Percentiles rank a stretch among this genome's conserved stretches.
These are phyloP conservation scores for Elysia chlorotica DNA, from an alignment of 1,140 invertebrate genomes.

Conservation along the genomic window DNA sequence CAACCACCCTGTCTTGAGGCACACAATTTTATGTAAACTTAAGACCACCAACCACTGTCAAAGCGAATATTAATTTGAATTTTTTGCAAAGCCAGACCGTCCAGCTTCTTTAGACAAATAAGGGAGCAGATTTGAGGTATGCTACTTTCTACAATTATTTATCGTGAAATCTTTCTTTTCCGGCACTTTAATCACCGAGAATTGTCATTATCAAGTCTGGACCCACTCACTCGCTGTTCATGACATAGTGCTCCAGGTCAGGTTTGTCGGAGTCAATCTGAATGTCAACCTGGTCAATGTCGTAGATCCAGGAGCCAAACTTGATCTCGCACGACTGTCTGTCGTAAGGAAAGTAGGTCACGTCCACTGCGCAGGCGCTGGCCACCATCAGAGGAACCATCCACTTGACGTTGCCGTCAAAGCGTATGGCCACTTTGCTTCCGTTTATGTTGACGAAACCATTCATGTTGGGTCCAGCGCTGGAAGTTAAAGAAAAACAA, in stretches of 20 bases:
- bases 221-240: constrained; percentile 54
- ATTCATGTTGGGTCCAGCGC: constrained; percentile 46
- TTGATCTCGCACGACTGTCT: constrained; percentile 96
- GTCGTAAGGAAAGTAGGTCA: constrained; percentile 82
- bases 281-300: constrained; percentile 82
- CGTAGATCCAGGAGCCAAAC: constrained; percentile 98
- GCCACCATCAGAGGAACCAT: constrained; percentile 54
- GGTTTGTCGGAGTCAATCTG: constrained; percentile 27
- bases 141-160: no score
- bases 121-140: no score
- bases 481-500: constrained; percentile 21
- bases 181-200: no score
- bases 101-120: no score
- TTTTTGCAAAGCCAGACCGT: no score
- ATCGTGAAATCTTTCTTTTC: no score
- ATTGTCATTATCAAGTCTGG: no score
- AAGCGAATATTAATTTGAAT: no score
- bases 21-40: no score
- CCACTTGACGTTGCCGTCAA: constrained; percentile 47
- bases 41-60: no score
- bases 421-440: constrained; percentile 44
- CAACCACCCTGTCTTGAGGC: no score
- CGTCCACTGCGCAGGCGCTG: constrained; percentile 53
- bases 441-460: constrained; percentile 55
- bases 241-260: constrained; percentile 46